Percentiles rank a stretch among this genome's conserved stretches.
These are phyloP conservation scores for Psilanteris sp. DNA, from an alignment of 1,140 invertebrate species.

Conservation along the genomic window DNA sequence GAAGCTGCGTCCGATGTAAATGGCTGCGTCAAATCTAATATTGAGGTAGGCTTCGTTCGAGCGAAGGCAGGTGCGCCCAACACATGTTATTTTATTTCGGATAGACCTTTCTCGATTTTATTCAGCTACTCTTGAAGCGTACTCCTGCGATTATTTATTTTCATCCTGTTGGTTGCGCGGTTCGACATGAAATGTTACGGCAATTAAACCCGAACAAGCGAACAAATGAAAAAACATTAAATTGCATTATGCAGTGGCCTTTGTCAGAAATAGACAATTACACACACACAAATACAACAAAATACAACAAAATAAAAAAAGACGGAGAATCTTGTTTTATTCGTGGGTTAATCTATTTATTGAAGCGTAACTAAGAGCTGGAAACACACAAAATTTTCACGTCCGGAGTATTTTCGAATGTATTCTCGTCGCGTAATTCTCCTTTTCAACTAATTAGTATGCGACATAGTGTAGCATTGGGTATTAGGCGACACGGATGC, in stretches of 20 bases:
- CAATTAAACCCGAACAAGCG: constrained; percentile 33
- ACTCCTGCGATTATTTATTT: constrained; percentile 35
- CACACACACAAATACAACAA: too few species aligned
- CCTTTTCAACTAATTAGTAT: constrained; percentile 67
- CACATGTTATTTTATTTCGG: constrained; percentile 46
- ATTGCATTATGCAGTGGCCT: constrained; percentile 4
- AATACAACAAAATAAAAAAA: too few species aligned
- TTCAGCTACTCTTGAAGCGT: constrained; percentile 29
- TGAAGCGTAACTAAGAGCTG: not conserved
- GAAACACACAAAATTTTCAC: not conserved
- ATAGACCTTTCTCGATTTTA: constrained; percentile 36
- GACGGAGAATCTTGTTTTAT: too few species aligned
- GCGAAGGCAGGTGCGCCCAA: constrained; percentile 28
- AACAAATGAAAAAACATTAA: constrained; percentile 20
- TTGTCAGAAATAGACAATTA: not conserved
- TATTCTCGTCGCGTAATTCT: constrained; percentile 43
- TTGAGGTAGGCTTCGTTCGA: constrained; percentile 42
- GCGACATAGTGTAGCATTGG: constrained; percentile 51
- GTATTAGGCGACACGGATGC: constrained; percentile 67
- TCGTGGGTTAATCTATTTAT: not conserved
- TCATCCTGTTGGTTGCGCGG: constrained; percentile 25
- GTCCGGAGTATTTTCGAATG: not conserved
- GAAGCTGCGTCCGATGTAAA: constrained; percentile 18
- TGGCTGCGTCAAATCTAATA: constrained; percentile 43
- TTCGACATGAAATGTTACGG: constrained; percentile 17